Percentiles rank a stretch among this genome's conserved stretches.
phyloP scores from a whole-genome alignment of 2,888 invertebrate species.

The Drosophila peninsularis region DNA sequence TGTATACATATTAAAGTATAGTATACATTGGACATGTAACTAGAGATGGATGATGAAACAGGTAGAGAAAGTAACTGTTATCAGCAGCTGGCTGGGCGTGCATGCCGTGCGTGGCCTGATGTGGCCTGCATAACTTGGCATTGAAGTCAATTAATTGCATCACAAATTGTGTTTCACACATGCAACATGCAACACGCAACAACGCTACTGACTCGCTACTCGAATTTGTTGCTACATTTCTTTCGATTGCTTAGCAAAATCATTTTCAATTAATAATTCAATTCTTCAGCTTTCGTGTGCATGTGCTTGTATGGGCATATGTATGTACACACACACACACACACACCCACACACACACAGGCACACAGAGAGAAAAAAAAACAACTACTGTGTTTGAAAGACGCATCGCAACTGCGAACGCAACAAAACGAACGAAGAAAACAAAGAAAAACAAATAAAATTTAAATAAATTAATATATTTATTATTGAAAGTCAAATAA shows the following conservation, averaged over 20 bases:
- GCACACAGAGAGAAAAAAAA: conserved; percentile 6
- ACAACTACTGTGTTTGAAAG: conserved; percentile 27
- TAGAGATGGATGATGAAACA: conserved; percentile 21
- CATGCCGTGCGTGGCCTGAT: conserved; percentile 34
- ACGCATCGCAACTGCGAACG: conserved; percentile 21
- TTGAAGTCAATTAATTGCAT: conserved; percentile 69
- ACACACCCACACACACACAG: conserved; percentile 1
- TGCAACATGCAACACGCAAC: conserved; percentile 23
- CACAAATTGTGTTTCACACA: conserved; percentile 31
- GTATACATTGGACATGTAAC: conserved; percentile 47
- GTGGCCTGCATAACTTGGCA: conserved; percentile 38
- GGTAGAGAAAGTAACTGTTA: conserved; percentile 17
- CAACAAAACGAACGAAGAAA: conserved; percentile 34
- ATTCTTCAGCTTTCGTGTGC: conserved; percentile 12
- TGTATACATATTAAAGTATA: conserved; percentile 8
- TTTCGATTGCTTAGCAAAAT: conserved; percentile 29
- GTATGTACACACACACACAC: not conserved
- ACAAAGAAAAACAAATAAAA: conserved; percentile 30
- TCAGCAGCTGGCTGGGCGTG: conserved; percentile 28
- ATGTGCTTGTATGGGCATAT: conserved; percentile 9
- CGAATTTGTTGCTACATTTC: conserved; percentile 26
- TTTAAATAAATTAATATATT: conserved; percentile 72
- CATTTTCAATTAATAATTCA: conserved; percentile 39
- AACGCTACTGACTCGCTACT: conserved; percentile 31
- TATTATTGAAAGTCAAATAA: conserved; percentile 76